Evolutionary conservation across 2,888 invertebrate genomes (phyloP), one percentile per base, ranked within the genome.

Genomic region (Bombyx huttoni): DNA sequence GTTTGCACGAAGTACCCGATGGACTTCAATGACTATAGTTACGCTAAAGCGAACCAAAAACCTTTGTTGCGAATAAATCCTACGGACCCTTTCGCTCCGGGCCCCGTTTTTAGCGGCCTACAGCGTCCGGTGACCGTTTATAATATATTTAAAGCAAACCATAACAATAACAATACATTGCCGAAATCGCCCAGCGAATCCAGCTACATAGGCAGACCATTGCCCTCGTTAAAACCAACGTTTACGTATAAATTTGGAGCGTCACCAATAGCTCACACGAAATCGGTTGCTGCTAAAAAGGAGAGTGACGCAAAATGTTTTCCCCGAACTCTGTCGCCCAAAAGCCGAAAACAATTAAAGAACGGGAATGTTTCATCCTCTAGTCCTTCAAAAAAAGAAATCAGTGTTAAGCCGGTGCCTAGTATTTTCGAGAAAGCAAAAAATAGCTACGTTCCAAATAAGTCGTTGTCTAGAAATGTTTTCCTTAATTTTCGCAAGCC

Each of bases 71-170:
- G 82, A 52, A 61, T 70, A 13, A 86, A 86, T 63, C 67, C 82
- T 8, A 79, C 84, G 3, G 89, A 89, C 61, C 85, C 85, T 2
- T 89, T 89, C 60, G 89, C 89, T 0, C 89, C 89, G 3, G 89
- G 88, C 3, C 89, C 89, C 9, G 89, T 89, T 3, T 89, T 89
- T 58, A 85, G 87, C 62, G 86, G 84, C n/a, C 70, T 86, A 55
- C 83, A 85, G 59, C 72, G 81, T 50, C 84, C 88, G 12, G 74
- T 87, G 24, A 81, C 83, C 9, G 81, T 84, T 53, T 81, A 73
- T 55, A 87, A 88, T 57, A 85, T 88, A 55, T 87, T 87, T 58
- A 87, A 87, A 83, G 78, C 86, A 34, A 81, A 75, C 57, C 78
- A 87, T 57, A 85, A 83, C 59, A 86, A 85, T 57, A 86, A 85